Conservation (phyloP, 2,888 invertebrate species). For the Pseudococcus longispinus region DNA sequence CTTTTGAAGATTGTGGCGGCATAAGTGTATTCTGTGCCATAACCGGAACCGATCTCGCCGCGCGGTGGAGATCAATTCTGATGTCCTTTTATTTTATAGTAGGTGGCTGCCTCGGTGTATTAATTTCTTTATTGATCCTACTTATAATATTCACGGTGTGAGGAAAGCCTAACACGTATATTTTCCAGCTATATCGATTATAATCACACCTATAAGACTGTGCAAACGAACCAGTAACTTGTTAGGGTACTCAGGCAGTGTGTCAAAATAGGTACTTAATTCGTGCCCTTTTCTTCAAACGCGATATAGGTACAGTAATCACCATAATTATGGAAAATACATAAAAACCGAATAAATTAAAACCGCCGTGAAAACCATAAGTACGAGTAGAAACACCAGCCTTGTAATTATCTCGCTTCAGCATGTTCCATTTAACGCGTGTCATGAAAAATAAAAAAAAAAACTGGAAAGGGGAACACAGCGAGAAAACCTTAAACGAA, state of each 20-base stretch:
- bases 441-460: neutral
- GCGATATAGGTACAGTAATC: conserved; percentile 36
- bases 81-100: too few relatives aligned
- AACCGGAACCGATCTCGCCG: too few relatives aligned
- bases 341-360: conserved; percentile 34
- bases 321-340: conserved; percentile 37
- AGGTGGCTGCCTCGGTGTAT: too few relatives aligned
- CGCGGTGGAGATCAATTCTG: too few relatives aligned
- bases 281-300: neutral
- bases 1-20: too few relatives aligned
- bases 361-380: neutral
- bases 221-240: neutral
- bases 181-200: neutral
- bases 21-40: too few relatives aligned
- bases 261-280: neutral
- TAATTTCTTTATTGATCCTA: too few relatives aligned
- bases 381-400: conserved; percentile 15
- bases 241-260: neutral
- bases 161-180: neutral
- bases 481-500: neutral
- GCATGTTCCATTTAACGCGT: conserved; percentile 19
- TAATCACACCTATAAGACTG: neutral
- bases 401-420: conserved; percentile 8
- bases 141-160: too few relatives aligned
- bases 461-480: neutral